These are phyloP conservation scores for Petrocephalus zakoni DNA, from an alignment of 2,113 vertebrate species.

Conservation along the genomic window DNA sequence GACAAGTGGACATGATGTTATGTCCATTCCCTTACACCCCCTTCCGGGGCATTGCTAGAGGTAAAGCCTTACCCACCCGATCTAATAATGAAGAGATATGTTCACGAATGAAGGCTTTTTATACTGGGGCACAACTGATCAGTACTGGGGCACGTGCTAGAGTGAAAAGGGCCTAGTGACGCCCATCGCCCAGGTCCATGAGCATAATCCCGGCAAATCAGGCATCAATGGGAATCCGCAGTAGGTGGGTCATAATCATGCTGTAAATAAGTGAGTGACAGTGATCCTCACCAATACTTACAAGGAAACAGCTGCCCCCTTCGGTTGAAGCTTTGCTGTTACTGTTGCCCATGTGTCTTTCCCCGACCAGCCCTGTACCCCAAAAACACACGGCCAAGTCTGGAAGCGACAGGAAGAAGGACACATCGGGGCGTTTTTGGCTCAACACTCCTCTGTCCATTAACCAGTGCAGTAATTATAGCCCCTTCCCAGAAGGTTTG, in stretches of 20 bases:
- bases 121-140: no score
- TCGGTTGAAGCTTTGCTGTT: neutral
- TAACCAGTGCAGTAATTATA: slow-evolving; percentile 42
- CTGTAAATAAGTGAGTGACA: neutral
- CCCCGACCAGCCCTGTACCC: neutral
- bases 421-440: slow-evolving; percentile 24
- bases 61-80: no score
- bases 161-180: no score
- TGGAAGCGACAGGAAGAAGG: neutral
- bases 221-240: neutral
- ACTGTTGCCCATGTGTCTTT: neutral
- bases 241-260: neutral
- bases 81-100: no score
- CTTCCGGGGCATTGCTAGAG: no score
- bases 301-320: neutral
- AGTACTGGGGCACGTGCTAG: no score
- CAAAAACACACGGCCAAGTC: neutral
- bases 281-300: neutral
- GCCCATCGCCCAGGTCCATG: no score
- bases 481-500: slow-evolving; percentile 44
- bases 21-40: no score
- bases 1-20: neutral
- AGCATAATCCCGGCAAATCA: neutral
- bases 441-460: slow-evolving; percentile 29
- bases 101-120: no score